phyloP scores from a whole-genome alignment of 2,113 vertebrate genomes.

The Vanacampus margaritifer region DNA sequence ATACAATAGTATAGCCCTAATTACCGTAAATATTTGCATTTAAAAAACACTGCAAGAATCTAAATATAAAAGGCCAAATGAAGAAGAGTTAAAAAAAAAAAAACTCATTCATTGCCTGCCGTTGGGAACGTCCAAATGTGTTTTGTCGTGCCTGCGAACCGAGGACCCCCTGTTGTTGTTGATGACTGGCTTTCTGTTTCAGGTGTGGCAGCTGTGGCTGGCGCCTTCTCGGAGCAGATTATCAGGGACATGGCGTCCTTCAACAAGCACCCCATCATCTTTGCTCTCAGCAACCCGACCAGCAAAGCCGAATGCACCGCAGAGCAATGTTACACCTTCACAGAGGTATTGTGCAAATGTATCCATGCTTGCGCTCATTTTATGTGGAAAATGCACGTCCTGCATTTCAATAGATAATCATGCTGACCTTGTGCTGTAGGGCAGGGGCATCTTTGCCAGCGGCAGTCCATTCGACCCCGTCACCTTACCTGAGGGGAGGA shows the following conservation, averaged over 20 bases:
- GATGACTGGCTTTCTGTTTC: conserved; percentile 15
- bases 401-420: neutral
- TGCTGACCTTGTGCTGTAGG: conserved; percentile 66
- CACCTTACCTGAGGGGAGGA: conserved; percentile 81
- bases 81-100: neutral
- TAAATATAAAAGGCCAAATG: neutral
- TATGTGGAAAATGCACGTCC: neutral
- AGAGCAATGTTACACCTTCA: conserved; percentile 89
- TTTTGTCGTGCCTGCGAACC: neutral
- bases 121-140: neutral
- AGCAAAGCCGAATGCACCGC: conserved; percentile 98
- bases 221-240: conserved; percentile 88
- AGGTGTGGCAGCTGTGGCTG: conserved; percentile 91
- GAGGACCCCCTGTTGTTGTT: too few species aligned
- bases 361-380: neutral
- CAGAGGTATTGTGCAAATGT: conserved; percentile 75
- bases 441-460: conserved; percentile 90
- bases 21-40: neutral
- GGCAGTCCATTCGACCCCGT: conserved; percentile 94
- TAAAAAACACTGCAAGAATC: neutral
- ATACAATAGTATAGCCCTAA: neutral
- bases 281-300: conserved; percentile 97
- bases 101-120: neutral
- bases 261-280: conserved; percentile 89
- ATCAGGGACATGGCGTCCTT: conserved; percentile 88